phyloP scores from a whole-genome alignment of 2,113 vertebrate genomes.

The Ariopsis seemanni region DNA sequence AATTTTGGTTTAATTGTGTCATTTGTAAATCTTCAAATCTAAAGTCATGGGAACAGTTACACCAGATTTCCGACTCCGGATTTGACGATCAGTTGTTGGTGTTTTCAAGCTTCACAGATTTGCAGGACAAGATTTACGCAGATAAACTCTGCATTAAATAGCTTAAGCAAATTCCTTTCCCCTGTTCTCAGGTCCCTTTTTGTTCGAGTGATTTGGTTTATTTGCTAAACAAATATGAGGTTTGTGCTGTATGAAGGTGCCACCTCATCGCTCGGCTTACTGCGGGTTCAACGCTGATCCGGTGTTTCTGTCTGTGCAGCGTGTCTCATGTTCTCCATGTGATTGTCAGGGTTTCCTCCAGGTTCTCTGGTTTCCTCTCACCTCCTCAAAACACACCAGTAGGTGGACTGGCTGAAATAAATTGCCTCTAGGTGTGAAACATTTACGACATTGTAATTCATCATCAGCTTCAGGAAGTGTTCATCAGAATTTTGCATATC shows the following conservation, averaged over 20 bases:
- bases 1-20: neutral
- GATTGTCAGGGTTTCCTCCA: neutral
- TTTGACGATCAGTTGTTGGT: neutral
- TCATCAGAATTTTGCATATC: neutral
- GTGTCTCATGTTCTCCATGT: neutral
- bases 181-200: neutral
- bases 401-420: neutral
- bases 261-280: neutral
- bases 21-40: neutral
- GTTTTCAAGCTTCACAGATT: neutral
- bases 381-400: neutral
- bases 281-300: neutral
- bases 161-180: neutral
- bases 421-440: neutral
- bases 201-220: neutral
- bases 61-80: neutral
- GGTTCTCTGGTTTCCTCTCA: neutral
- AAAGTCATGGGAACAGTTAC: neutral
- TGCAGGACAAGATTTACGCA: neutral
- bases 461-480: neutral
- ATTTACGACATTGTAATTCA: neutral
- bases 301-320: neutral
- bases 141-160: neutral
- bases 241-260: neutral
- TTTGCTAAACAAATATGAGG: conserved; percentile 6